phyloP scores from a whole-genome alignment of 2,113 vertebrate species.

The Cololabis saira region DNA sequence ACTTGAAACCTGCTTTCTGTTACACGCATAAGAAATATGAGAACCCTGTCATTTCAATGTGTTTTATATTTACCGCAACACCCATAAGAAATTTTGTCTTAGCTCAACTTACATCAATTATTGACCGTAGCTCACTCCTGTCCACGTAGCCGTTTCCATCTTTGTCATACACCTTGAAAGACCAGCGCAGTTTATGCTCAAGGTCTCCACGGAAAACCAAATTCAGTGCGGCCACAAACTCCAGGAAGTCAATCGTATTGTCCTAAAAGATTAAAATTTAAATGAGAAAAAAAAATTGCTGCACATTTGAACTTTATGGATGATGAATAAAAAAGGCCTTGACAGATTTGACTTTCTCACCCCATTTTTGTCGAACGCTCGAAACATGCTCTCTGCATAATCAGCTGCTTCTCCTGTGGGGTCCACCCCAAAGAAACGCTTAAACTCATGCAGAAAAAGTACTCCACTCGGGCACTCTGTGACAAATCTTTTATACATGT shows the following conservation, averaged over 20 bases:
- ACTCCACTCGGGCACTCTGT: conserved; percentile 78
- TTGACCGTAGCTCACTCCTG: conserved; percentile 72
- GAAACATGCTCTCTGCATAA: conserved; percentile 80
- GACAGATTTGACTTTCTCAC: conserved; percentile 56
- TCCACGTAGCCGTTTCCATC: conserved; percentile 79
- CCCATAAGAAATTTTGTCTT: background rate
- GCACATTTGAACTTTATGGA: background rate
- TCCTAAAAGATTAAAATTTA: conserved; percentile 64
- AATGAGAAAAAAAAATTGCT: background rate
- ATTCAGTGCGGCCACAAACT: conserved; percentile 82
- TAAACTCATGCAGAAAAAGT: conserved; percentile 81
- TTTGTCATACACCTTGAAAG: conserved; percentile 83
- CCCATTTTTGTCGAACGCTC: conserved; percentile 82
- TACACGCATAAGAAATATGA: too few relatives aligned
- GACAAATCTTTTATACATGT: conserved; percentile 83
- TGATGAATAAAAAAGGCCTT: background rate
- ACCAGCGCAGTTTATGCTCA: conserved; percentile 81
- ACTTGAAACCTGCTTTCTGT: too few relatives aligned
- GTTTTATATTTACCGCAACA: background rate
- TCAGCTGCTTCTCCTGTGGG: conserved; percentile 75
- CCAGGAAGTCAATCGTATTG: conserved; percentile 83
- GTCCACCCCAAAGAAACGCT: conserved; percentile 79
- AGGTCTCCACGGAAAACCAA: conserved; percentile 79
- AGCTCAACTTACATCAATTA: conserved; percentile 71
- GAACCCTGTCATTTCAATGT: too few relatives aligned